Evolutionary conservation across 2,113 vertebrate species (phyloP).

Genomic region (Lamprotornis superbus): DNA sequence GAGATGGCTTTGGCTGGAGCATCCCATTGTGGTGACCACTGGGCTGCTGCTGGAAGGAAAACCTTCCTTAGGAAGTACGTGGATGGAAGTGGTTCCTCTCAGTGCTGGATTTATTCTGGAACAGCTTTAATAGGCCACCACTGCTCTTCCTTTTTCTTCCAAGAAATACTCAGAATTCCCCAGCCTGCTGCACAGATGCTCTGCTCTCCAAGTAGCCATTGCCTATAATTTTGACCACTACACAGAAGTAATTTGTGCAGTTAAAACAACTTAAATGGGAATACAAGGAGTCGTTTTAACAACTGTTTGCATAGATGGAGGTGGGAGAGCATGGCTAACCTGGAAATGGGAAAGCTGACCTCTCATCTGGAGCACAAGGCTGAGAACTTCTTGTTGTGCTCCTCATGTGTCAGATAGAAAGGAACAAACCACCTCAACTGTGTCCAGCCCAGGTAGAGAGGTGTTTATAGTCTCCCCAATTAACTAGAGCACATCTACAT

Average conservation of each 20-base stretch:
- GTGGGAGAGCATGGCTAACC: neutral
- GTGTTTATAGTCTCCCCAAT: neutral
- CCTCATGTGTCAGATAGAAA: neutral
- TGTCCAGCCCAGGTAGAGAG: neutral
- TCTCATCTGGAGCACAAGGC: neutral
- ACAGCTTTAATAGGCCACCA: neutral
- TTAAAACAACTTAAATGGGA: neutral
- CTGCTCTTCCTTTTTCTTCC: neutral
- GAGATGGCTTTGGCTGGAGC: neutral
- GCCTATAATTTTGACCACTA: neutral
- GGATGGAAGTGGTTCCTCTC: neutral
- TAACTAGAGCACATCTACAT: neutral
- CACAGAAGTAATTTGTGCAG: neutral
- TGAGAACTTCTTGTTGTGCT: neutral
- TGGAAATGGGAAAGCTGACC: neutral
- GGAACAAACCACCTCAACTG: neutral
- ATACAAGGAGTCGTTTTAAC: neutral
- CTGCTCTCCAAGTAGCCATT: neutral
- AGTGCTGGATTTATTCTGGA: neutral
- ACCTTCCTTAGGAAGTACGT: fast-evolving
- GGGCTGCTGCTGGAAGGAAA: neutral
- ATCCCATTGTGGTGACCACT: neutral
- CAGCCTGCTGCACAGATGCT: fast-evolving
- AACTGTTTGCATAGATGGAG: neutral
- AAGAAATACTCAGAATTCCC: neutral